Evolutionary conservation across 2,888 invertebrate genomes (phyloP).

Genomic region (Xylophagus ater): DNA sequence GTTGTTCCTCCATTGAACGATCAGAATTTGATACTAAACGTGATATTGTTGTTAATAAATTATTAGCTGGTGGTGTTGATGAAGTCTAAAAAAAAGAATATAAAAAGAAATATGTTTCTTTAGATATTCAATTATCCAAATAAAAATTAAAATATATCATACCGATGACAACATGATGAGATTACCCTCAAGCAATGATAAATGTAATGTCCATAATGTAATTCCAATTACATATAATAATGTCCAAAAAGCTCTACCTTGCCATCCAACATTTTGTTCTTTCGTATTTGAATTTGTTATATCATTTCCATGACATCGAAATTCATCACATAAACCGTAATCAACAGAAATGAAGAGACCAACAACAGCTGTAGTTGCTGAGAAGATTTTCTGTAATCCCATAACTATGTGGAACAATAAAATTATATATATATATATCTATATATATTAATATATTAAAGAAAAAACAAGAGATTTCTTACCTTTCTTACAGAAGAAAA

Average conservation of each 20-base stretch:
- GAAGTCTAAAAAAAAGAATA: constrained; percentile 10
- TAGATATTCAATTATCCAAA: too few relatives aligned
- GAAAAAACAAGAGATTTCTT: constrained; percentile 24
- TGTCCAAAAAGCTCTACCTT: constrained; percentile 46
- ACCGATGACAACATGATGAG: constrained; percentile 18
- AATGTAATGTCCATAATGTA: constrained; percentile 43
- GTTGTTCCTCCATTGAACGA: constrained; percentile 16
- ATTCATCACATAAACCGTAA: constrained; percentile 50
- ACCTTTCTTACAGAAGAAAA: constrained; percentile 50
- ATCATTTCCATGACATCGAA: constrained; percentile 46
- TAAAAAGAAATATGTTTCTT: too few relatives aligned
- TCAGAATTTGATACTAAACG: constrained; percentile 40
- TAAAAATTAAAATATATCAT: too few relatives aligned
- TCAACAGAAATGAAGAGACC: constrained; percentile 50
- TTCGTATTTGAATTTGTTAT: constrained; percentile 19
- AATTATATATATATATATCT: background rate
- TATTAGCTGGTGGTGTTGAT: constrained; percentile 23
- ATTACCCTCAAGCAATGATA: constrained; percentile 24
- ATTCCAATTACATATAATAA: constrained; percentile 44
- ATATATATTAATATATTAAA: background rate
- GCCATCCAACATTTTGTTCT: constrained; percentile 32
- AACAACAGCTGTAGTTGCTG: constrained; percentile 48
- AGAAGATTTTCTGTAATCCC: constrained; percentile 48
- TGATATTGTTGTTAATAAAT: constrained; percentile 42
- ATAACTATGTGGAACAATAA: too few relatives aligned